Evolutionary conservation across 2,113 vertebrate species (phyloP), one percentile per base, ranked within the genome.

Genomic region (Chrysemys picta): DNA sequence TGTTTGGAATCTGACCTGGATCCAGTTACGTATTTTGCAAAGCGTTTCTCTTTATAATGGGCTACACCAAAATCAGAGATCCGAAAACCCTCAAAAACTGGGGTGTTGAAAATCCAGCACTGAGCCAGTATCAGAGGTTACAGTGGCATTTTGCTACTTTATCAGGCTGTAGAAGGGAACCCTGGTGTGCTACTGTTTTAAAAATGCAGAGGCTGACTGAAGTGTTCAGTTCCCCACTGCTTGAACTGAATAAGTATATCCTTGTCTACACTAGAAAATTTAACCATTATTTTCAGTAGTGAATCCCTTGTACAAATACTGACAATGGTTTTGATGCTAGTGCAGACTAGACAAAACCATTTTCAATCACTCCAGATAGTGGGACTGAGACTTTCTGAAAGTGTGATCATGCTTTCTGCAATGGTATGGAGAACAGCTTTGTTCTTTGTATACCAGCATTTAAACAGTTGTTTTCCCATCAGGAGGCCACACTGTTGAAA

Each of bases 401-500:
- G 12, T 45, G 3, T 47, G 65, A 0, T 54, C 3, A 0, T 72
- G 49, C 65, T 42, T 31, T 84, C 6, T 19, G 59, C 22, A 2
- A 52, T 80, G 49, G 1, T 57, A 4, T 22, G 5, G 79, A 80
- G 82, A 85, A 17, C 27, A 86, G 83, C 75, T 83, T 50, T 57
- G 11, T 84, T 8, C 21, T 62, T 29, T 65, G 76, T 79, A 76
- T n/a, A 21, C 47, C 13, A 89, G 42, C 62, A 82, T n/a, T 45
- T 83, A 45, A 57, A 5, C 14, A 78, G 42, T 29, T 93, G 65
- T 80, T 52, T 0, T 87, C 87, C 21, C 3, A 5, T 24, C 31
- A n/a, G 56, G 50, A 95, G 82, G 79, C 10, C 14, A 59, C 90
- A 52, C 76, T 84, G 38, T 86, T 89, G 86, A 62, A 84, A 89